These are phyloP conservation scores for Synaphobranchus kaupii DNA, from an alignment of 2,797 vertebrate genomes.

Conservation along the genomic window DNA sequence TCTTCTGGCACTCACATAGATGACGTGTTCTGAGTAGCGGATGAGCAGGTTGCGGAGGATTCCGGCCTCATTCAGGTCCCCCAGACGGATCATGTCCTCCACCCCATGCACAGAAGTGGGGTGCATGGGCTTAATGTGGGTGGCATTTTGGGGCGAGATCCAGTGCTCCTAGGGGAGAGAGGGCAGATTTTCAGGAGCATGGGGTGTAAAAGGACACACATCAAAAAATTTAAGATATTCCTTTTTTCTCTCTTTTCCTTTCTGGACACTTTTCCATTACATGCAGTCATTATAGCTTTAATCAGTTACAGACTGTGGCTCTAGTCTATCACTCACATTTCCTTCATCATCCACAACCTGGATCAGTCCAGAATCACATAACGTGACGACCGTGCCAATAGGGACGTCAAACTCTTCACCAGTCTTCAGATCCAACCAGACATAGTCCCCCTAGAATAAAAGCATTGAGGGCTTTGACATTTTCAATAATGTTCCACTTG, in stretches of 20 bases:
- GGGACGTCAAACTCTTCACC: constrained; percentile 94
- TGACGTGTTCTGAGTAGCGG: constrained; percentile 89
- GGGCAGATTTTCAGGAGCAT: not conserved
- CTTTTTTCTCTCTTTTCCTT: not conserved
- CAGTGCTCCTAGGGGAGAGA: constrained; percentile 82
- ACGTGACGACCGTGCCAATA: constrained; percentile 91
- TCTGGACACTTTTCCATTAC: not conserved
- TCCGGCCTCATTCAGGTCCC: constrained; percentile 94
- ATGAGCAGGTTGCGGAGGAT: constrained; percentile 95
- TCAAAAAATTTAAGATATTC: not conserved
- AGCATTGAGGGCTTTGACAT: not conserved
- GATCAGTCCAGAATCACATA: constrained; percentile 96
- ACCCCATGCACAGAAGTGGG: constrained; percentile 95
- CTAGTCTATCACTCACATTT: constrained; percentile 75
- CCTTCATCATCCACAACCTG: constrained; percentile 95
- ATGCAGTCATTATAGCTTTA: not conserved
- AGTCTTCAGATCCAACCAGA: constrained; percentile 93
- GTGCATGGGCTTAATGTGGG: constrained; percentile 97
- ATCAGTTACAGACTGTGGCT: not conserved
- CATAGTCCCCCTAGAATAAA: constrained; percentile 88
- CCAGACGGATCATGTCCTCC: constrained; percentile 97
- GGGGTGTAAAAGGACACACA: not conserved
- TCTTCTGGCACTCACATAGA: constrained; percentile 80
- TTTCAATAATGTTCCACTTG: not conserved
- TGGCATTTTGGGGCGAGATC: constrained; percentile 90